A percentile compares a stretch with the other conserved stretches of the same genome.
Evolutionary conservation across 2,797 vertebrate genomes (phyloP).

Genomic region (Galaxias olidus): DNA sequence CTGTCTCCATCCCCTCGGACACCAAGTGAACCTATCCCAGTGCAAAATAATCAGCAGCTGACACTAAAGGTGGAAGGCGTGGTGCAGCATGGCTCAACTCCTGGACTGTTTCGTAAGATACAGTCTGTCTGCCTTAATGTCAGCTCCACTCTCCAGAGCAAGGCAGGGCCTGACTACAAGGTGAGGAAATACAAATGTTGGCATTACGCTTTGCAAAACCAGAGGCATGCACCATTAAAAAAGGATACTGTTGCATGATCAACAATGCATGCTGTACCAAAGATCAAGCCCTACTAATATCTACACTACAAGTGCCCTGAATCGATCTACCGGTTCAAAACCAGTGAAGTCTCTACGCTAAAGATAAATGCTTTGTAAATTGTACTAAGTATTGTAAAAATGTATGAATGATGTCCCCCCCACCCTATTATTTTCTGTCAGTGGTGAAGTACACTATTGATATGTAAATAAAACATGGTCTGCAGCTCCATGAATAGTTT

Average conservation of each 20-base stretch:
- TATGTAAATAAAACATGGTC: background rate
- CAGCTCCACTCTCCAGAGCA: slow-evolving; percentile 91
- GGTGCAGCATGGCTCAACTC: slow-evolving; percentile 92
- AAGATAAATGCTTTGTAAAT: too few relatives aligned
- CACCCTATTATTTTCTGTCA: background rate
- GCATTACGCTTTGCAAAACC: background rate
- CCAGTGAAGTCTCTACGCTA: too few relatives aligned
- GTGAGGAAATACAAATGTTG: slow-evolving; percentile 54
- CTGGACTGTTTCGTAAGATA: slow-evolving; percentile 95
- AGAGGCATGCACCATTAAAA: too few relatives aligned
- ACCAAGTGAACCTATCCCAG: slow-evolving; percentile 6
- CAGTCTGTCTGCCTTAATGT: slow-evolving; percentile 94
- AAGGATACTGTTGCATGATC: too few relatives aligned
- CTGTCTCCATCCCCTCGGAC: slow-evolving; percentile 10
- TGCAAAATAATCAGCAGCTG: slow-evolving; percentile 51
- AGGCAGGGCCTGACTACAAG: slow-evolving; percentile 90
- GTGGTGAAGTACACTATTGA: background rate
- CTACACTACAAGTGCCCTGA: too few relatives aligned
- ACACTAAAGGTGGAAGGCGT: slow-evolving; percentile 97
- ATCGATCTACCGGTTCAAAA: too few relatives aligned
- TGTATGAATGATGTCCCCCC: background rate
- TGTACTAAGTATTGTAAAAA: too few relatives aligned
- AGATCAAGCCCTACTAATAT: too few relatives aligned
- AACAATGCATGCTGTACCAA: too few relatives aligned
- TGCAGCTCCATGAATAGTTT: background rate